A percentile compares a stretch with the other conserved stretches of the same genome.
Evolutionary conservation across 2,113 vertebrate species (phyloP).

Genomic region (Prunella himalayana): DNA sequence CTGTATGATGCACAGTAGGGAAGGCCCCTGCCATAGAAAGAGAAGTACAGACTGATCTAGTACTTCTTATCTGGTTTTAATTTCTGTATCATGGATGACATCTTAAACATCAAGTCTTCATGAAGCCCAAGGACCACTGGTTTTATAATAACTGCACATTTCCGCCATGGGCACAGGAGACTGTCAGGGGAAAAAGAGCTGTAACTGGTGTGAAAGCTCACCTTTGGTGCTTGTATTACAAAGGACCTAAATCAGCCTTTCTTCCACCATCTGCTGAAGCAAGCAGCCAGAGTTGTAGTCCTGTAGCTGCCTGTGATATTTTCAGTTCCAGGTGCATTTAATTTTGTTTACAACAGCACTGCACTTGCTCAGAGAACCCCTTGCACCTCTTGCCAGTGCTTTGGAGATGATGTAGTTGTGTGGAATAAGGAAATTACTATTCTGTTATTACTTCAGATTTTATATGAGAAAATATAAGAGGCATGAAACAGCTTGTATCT

Average conservation of each 20-base stretch:
- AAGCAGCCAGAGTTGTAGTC: background rate
- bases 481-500: background rate
- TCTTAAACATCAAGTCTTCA: background rate
- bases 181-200: background rate
- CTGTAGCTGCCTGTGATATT: background rate
- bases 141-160: background rate
- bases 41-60: background rate
- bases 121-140: background rate
- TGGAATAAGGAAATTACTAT: background rate
- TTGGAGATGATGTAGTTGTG: background rate
- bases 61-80: background rate
- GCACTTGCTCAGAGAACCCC: rapidly evolving
- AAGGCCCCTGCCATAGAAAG: background rate
- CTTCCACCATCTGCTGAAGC: background rate
- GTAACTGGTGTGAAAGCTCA: background rate
- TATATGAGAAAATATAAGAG: background rate
- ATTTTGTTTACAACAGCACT: background rate
- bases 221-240: background rate
- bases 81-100: background rate
- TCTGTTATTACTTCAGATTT: background rate
- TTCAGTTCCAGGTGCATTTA: background rate
- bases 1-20: background rate
- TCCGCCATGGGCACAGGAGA: background rate
- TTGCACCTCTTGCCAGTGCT: background rate
- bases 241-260: background rate